Conservation (phyloP, 2,797 vertebrate genomes). For the Mus caroli region DNA sequence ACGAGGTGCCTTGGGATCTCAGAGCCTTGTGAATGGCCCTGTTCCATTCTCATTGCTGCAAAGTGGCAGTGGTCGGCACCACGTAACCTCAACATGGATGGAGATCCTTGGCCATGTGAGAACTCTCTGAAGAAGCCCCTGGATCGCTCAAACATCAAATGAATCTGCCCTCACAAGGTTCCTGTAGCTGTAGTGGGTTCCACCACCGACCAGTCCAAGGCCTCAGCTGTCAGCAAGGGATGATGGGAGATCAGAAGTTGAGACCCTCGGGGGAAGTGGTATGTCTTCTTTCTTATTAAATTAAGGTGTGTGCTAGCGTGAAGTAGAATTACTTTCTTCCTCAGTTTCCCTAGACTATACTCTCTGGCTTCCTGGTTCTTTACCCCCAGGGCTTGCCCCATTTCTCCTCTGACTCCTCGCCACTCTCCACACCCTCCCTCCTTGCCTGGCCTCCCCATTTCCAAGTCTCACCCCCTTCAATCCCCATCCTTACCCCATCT, state of each 20-base stretch:
- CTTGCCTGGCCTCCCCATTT: background rate
- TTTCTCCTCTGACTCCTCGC: accelerated
- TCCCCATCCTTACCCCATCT: background rate
- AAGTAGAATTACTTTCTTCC: background rate
- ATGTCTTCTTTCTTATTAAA: background rate
- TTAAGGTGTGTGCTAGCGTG: too few species aligned
- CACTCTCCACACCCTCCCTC: background rate
- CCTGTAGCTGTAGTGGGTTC: background rate
- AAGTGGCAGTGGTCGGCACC: accelerated
- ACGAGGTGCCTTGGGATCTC: accelerated
- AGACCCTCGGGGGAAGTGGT: accelerated
- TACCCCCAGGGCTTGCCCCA: background rate
- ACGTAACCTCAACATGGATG: accelerated
- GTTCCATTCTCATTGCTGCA: background rate
- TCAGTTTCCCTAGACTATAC: background rate
- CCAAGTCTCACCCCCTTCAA: background rate
- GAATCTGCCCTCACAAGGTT: background rate
- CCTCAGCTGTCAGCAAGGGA: background rate
- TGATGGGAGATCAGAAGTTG: background rate
- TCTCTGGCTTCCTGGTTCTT: background rate
- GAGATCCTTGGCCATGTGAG: accelerated
- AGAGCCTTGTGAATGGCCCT: background rate
- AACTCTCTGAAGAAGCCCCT: background rate
- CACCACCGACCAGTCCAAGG: accelerated
- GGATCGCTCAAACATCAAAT: background rate